Conservation (phyloP, 2,888 invertebrate species). For the Dendrolimus houi region DNA sequence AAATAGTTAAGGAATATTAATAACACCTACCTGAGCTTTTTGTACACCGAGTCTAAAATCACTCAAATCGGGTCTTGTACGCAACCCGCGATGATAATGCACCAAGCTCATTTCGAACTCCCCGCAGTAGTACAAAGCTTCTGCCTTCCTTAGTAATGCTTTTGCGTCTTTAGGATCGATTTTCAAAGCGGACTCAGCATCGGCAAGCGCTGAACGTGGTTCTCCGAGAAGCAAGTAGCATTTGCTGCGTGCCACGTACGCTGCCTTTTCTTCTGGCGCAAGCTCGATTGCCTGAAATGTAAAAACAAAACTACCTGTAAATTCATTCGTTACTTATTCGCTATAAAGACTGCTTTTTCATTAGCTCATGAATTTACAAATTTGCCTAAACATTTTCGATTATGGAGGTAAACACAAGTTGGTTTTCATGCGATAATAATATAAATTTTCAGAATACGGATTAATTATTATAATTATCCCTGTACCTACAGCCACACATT, state of each 20-base stretch:
- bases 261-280: constrained; percentile 89
- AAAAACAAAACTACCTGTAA: constrained; percentile 1
- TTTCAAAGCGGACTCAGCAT: constrained; percentile 88
- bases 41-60: constrained; percentile 88
- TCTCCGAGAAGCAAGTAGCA: constrained; percentile 92
- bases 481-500: neutral
- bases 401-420: too few species aligned
- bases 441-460: too few species aligned
- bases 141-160: constrained; percentile 91
- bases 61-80: constrained; percentile 89
- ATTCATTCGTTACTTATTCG: too few species aligned
- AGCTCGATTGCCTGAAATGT: constrained; percentile 88
- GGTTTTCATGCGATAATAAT: too few species aligned
- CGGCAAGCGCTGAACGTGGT: constrained; percentile 85
- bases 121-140: constrained; percentile 92
- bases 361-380: too few species aligned
- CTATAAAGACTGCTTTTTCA: too few species aligned
- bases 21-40: constrained; percentile 81
- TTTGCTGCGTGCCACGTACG: constrained; percentile 91
- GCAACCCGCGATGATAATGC: constrained; percentile 91
- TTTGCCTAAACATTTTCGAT: too few species aligned
- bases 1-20: too few species aligned
- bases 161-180: constrained; percentile 81
- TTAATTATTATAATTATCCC: neutral
- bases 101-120: constrained; percentile 96